phyloP scores from a whole-genome alignment of 2,888 invertebrate genomes.

The Brachypalpus laphriformis region DNA sequence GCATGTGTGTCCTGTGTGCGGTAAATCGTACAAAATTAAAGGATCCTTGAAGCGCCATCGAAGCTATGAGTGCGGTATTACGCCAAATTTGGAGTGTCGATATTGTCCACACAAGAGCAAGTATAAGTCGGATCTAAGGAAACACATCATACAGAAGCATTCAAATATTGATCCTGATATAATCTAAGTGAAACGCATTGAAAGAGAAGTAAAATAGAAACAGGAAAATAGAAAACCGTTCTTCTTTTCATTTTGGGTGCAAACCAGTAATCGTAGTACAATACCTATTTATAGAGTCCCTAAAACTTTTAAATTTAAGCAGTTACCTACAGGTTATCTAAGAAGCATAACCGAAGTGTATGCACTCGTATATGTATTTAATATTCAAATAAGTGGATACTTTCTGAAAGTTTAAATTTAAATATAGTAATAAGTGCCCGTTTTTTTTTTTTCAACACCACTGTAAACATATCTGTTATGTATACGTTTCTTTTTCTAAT shows the following conservation, averaged over 20 bases:
- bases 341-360: too few species aligned
- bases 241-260: not conserved
- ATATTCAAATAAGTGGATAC: not conserved
- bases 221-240: not conserved
- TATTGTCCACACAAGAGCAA: slow-evolving; percentile 82
- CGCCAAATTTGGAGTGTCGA: slow-evolving; percentile 80
- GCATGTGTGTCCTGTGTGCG: slow-evolving; percentile 88
- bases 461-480: not conserved
- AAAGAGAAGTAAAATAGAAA: not conserved
- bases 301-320: not conserved
- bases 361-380: too few species aligned
- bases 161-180: slow-evolving; percentile 64
- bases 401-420: not conserved
- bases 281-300: not conserved
- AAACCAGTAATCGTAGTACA: not conserved
- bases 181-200: slow-evolving; percentile 18
- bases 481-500: not conserved
- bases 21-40: slow-evolving; percentile 92
- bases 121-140: slow-evolving; percentile 82
- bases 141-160: slow-evolving; percentile 82
- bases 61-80: slow-evolving; percentile 87
- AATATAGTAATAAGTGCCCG: not conserved
- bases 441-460: not conserved
- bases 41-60: slow-evolving; percentile 90
- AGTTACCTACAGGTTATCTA: not conserved